Evolutionary conservation across 2,113 vertebrate species (phyloP), one percentile per base, ranked within the genome.

Genomic region (Hiodon alosoides): DNA sequence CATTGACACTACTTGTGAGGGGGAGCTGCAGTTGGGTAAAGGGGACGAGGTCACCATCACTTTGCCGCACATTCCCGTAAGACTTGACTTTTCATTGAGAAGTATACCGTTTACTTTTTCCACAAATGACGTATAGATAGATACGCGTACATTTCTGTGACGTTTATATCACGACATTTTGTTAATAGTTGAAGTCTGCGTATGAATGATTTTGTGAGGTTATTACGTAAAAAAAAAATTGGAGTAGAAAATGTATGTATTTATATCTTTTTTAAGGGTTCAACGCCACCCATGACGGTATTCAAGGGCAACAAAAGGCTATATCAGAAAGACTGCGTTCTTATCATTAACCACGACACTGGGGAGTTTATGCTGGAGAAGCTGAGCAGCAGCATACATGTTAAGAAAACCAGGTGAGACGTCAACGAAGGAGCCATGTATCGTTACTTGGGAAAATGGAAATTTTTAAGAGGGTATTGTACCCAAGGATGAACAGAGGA

Each of bases 221-320:
- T 31, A 31, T 0, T 31, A 31, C 2, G 31, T 31, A 31, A 31
- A 31, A 31, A 31, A 31, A 31, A 31, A 31, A 31, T 31, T 31
- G 31, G 31, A 31, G 31, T 31, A 31, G 31, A 31, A 69, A 54
- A 14, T 14, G 4, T 14, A 7, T 70, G n/a, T 48, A 51, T 57
- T 53, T 69, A 2, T 72, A 81, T 73, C 82, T 78, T 71, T 82
- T 83, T 78, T 60, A 48, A 98, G 97, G 96, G 97, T 62, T 99
- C 97, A 74, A 97, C 97, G 6, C 97, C 97, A 75, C 96, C 97
- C 3, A 96, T 98, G 97, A 99, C 97, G 0, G 96, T 99, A 55
- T 99, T 99, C 86, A 99, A 98, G 90, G 97, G 97, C 81, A 98
- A 98, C 88, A 99, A 98, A 83, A 91, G 96, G 53, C 95, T 95